Evolutionary conservation across 2,888 invertebrate genomes (phyloP), one percentile per base, ranked within the genome.

Genomic region (Homarus gammarus): DNA sequence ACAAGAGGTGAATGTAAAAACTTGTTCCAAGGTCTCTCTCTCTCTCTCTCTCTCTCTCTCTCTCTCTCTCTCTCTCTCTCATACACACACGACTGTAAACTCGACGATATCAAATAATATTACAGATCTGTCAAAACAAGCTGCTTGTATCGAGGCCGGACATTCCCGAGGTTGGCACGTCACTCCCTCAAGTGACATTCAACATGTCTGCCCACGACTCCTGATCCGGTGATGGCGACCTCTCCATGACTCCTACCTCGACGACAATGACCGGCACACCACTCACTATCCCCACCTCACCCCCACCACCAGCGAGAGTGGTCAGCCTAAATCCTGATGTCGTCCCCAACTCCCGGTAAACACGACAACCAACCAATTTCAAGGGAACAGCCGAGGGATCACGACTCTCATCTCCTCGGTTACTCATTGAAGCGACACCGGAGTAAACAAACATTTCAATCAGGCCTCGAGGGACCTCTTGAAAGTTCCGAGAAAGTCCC

Each of bases 401-500:
- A 61, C 18, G 51, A 44, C 36, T n/a, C 38, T 61, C 61, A 79
- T 36, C 79, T 79, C 61, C 79, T 61, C 33, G 33, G 33, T 31
- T 78, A 22, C 78, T 78, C 78, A 78, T 40, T 61, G 79, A 61
- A 61, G 36, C 61, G 36, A 27, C 64, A 40, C 61, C n/a, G n/a
- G 36, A 79, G 79, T 79, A 79, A 61, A 79, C 79, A 61, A 79
- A 79, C 79, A 79, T 79, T 61, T 79, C 79, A 38, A 61, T 44
- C n/a, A 27, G 61, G 38, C n/a, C 79, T 22, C 33, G 33, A 61
- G 61, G 12, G 15, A 38, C 44, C 61, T 38, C 61, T n/a, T 36
- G 36, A 79, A 64, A 12, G n/a, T 64, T 64, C 31, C 64, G 3
- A 27, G 64, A 27, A 27, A 5, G 27, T 56, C n/a, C 56, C 12